Evolutionary conservation across 2,797 vertebrate species (phyloP), one percentile per base, ranked within the genome.

Genomic region (Acropternis orthonyx): DNA sequence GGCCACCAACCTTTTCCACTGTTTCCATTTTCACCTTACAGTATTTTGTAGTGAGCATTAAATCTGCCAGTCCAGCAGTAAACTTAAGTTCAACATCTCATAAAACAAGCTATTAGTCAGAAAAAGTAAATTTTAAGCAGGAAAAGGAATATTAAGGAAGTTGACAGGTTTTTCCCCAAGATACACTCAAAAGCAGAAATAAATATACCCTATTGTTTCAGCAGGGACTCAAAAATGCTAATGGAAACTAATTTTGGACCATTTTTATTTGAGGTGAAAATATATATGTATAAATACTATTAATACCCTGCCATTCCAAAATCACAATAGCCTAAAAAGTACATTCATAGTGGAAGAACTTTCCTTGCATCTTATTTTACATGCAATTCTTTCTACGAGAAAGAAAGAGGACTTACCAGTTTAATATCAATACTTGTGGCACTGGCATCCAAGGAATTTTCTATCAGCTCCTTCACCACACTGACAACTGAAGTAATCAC

Each of bases 391-490:
- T 88, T 63, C 7, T 20, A 68, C 52, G 22, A 63, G 52, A 81
- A 77, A 37, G 32, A 62, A 55, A 83, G 34, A 55, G 36, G 36
- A 93, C 97, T 89, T 97, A 99, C 99, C 98, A 99, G 94, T 97
- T 98, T 99, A 63, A 99, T 90, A 54, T 99, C 99, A 49, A 99
- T 94, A 91, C 96, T 98, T 48, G 98, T 98, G 63, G 99, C 98
- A 68, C 95, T 97, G 12, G 99, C 99, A 96, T 99, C 99, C 96
- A 99, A 96, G 9, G 99, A 98, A 82, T 99, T 99, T 95, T 99
- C 99, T 81, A 98, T 71, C 79, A 99, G 96, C 68, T 99, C 99
- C 97, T 99, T 99, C 22, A 99, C 98, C 21, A 99, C 99, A 0
- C 98, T 99, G 68, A 98, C 93, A 89, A 99, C 98, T 27, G 99